These are phyloP conservation scores for Tragopan temminckii DNA, from an alignment of 2,797 vertebrate genomes.

Conservation along the genomic window DNA sequence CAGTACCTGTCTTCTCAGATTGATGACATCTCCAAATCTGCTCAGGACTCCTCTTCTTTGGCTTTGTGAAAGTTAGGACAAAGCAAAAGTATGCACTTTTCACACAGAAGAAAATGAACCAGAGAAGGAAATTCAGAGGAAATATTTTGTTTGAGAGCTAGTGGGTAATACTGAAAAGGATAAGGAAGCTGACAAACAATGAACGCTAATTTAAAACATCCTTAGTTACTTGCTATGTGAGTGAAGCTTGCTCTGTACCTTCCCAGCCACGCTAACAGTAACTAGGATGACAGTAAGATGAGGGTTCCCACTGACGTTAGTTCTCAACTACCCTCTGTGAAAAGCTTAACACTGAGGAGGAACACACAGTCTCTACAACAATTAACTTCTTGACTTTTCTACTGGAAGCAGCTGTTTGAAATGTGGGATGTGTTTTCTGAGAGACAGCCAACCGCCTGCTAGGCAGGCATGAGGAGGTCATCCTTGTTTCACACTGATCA, in stretches of 20 bases:
- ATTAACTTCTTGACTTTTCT: neutral
- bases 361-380: neutral
- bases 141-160: neutral
- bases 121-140: neutral
- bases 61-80: neutral
- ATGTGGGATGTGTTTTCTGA: rapidly evolving
- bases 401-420: neutral
- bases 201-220: neutral
- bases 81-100: neutral
- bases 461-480: neutral
- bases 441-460: neutral
- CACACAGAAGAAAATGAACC: neutral
- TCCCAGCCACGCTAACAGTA: neutral
- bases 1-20: neutral
- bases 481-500: neutral
- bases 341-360: neutral
- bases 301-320: neutral
- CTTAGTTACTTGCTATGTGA: neutral
- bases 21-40: neutral
- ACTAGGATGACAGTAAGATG: neutral
- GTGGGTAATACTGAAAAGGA: neutral
- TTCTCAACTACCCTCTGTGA: neutral
- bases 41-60: neutral
- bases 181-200: neutral
- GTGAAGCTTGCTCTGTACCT: neutral